Evolutionary conservation across 2,888 invertebrate genomes (phyloP).

Genomic region (Acleris literana): DNA sequence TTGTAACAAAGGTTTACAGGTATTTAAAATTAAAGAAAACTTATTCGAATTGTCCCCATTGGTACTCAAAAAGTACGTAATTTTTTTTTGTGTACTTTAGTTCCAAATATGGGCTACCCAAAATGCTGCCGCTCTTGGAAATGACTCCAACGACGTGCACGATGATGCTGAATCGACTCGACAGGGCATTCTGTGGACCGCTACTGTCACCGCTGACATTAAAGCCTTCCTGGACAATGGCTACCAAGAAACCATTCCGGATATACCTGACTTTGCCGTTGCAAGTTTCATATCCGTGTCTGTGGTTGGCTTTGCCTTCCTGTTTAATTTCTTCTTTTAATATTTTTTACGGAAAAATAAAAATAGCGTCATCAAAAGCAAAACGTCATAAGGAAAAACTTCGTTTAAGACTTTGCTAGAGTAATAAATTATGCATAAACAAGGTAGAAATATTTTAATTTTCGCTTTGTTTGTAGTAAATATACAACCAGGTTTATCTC

Average conservation of each 20-base stretch:
- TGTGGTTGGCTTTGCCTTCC: constrained; percentile 48
- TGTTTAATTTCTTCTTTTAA: constrained; percentile 55
- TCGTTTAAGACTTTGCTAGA: too few relatives aligned
- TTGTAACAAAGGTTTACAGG: too few relatives aligned
- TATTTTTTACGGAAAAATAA: not conserved
- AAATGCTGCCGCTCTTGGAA: constrained; percentile 47
- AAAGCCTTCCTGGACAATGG: constrained; percentile 53
- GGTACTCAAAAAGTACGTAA: not conserved
- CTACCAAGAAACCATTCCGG: constrained; percentile 50
- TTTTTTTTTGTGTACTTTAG: constrained; percentile 48
- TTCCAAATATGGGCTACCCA: constrained; percentile 62
- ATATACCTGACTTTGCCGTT: constrained; percentile 56
- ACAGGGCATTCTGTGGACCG: constrained; percentile 55
- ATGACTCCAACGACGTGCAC: constrained; percentile 44
- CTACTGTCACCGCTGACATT: constrained; percentile 51
- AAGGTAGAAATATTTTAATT: too few relatives aligned
- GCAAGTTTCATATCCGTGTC: constrained; percentile 54
- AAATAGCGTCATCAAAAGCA: not conserved
- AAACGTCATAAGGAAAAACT: too few relatives aligned
- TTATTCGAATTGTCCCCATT: too few relatives aligned
- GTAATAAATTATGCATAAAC: too few relatives aligned
- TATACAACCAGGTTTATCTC: too few relatives aligned
- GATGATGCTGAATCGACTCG: constrained; percentile 48
- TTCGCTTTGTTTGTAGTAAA: too few relatives aligned
- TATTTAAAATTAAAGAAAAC: too few relatives aligned